Evolutionary conservation across 2,888 invertebrate genomes (phyloP), one percentile per base, ranked within the genome.

Genomic region (Trachelus troglodyta): DNA sequence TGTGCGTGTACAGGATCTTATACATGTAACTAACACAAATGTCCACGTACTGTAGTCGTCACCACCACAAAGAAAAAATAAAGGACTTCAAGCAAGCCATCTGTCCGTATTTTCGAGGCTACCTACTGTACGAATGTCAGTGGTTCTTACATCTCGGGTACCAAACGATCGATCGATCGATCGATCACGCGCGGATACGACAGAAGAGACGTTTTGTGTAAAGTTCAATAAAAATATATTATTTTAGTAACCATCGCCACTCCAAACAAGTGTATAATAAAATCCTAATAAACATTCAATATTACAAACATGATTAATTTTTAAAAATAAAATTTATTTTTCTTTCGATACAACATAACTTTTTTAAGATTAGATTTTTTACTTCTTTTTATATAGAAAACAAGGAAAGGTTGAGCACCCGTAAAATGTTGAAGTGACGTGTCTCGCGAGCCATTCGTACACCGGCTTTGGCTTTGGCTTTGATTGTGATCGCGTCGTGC

Each of bases 401-500:
- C 12, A 23, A 1, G 30, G 35, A 76, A 79, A 81, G 56, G 85
- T 87, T 88, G 89, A 88, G 88, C 86, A 88, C 87, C 88, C 85
- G 83, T 87, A 83, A 87, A 87, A 86, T 79, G 78, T 78, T 81
- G 74, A 85, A 87, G 83, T 89, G 87, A 88, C 88, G 87, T 87
- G 87, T 87, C 84, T 83, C 80, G 79, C 77, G 73, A 69, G 77
- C 76, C 69, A 33, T 35, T 80, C 76, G 73, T 80, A 84, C 83
- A 85, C 85, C 86, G 83, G 85, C 85, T 85, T 84, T 82, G 83
- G 84, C 85, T 85, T 84, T 82, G 85, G 85, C 85, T 87, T 87
- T 85, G 88, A 89, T 89, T 89, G 86, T 83, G 86, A 89, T 89
- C 88, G 56, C 56, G 83, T 84, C 81, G 82, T 86, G 82, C 83